Percentiles rank a stretch among this genome's conserved stretches.
phyloP scores from a whole-genome alignment of 2,113 vertebrate species.

The Chaenocephalus aceratus region DNA sequence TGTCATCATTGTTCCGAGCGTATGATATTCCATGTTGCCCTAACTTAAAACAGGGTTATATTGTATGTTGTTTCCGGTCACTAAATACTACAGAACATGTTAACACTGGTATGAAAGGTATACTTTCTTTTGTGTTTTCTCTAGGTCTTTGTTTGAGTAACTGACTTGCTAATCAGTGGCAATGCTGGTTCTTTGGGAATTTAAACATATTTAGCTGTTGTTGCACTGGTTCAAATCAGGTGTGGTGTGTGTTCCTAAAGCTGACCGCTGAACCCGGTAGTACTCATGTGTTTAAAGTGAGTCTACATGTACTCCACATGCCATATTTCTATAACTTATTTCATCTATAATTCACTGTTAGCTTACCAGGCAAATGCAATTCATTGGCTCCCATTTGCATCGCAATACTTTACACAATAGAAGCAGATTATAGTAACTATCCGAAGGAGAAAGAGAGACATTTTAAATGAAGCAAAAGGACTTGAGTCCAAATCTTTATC shows the following conservation, averaged over 20 bases:
- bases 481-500: background rate
- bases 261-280: too few species aligned
- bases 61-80: background rate
- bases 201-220: background rate
- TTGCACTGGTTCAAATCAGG: background rate
- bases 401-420: background rate
- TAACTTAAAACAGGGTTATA: background rate
- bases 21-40: background rate
- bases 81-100: background rate
- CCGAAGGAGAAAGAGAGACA: too few species aligned
- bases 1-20: conserved; percentile 2
- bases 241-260: too few species aligned
- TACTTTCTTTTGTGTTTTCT: background rate
- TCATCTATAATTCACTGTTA: too few species aligned
- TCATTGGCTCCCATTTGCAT: background rate
- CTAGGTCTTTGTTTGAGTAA: too few species aligned
- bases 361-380: background rate
- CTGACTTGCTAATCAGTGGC: background rate
- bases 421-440: too few species aligned
- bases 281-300: too few species aligned
- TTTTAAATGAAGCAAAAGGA: background rate
- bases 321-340: too few species aligned
- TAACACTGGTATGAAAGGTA: background rate
- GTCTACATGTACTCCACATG: too few species aligned
- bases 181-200: background rate